phyloP scores from a whole-genome alignment of 2,113 vertebrate genomes.

The Rhinolophus sinicus region DNA sequence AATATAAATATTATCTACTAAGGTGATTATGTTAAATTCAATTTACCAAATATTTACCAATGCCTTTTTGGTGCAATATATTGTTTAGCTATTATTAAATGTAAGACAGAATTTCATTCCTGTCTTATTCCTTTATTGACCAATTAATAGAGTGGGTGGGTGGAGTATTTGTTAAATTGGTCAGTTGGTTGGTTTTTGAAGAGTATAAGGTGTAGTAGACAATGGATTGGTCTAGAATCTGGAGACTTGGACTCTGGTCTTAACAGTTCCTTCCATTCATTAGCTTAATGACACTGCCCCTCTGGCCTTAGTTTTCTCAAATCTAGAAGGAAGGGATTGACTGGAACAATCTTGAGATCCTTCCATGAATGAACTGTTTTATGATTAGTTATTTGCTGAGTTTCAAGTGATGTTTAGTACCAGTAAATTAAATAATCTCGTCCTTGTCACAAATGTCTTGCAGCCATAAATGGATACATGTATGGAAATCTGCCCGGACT shows the following conservation, averaged over 20 bases:
- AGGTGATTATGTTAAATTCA: not conserved
- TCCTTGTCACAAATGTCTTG: conserved; percentile 52
- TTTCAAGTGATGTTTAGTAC: not conserved
- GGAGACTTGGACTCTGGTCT: not conserved
- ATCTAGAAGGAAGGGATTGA: not conserved
- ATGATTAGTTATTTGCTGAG: not conserved
- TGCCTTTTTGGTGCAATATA: not conserved
- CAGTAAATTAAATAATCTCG: conserved; percentile 32
- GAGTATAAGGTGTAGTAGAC: not conserved
- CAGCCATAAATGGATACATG: conserved; percentile 94
- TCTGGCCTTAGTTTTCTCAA: not conserved
- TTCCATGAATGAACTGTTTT: not conserved
- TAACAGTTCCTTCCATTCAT: not conserved
- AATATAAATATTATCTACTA: not conserved
- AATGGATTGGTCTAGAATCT: not conserved
- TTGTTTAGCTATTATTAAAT: not conserved
- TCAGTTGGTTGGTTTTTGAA: conserved; percentile 1
- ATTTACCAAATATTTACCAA: not conserved
- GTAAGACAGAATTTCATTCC: not conserved
- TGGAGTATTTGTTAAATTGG: not conserved
- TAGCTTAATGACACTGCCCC: not conserved
- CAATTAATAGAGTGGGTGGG: not conserved
- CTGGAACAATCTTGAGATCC: not conserved
- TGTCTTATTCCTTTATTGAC: not conserved
- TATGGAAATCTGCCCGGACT: conserved; percentile 92